These are phyloP conservation scores for Urocitellus parryii DNA, from an alignment of 2,113 vertebrate species.

Conservation along the genomic window DNA sequence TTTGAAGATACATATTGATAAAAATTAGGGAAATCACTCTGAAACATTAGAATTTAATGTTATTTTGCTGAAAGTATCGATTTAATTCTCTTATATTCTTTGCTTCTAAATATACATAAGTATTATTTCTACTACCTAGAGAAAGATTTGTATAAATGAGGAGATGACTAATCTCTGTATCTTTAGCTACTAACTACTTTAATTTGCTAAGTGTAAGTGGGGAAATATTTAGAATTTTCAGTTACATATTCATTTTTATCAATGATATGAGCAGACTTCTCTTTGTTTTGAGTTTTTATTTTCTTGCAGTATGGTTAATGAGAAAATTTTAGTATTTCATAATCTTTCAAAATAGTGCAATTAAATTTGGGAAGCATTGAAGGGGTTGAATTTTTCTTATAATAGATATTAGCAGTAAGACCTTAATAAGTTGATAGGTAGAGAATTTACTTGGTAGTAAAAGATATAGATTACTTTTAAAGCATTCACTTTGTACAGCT, in stretches of 20 bases:
- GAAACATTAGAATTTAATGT: conserved; percentile 11
- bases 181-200: not conserved
- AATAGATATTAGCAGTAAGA: not conserved
- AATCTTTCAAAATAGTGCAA: conserved; percentile 7
- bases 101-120: not conserved
- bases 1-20: not conserved
- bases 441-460: not conserved
- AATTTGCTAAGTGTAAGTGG: not conserved
- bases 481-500: conserved; percentile 5
- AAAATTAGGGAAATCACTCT: conserved; percentile 6
- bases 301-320: not conserved
- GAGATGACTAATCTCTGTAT: not conserved
- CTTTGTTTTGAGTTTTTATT: not conserved
- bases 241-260: not conserved
- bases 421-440: not conserved
- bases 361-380: not conserved
- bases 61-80: not conserved
- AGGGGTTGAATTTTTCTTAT: not conserved
- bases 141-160: not conserved
- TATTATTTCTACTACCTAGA: not conserved
- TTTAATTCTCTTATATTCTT: not conserved
- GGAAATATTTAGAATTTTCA: conserved; percentile 30
- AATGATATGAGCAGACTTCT: not conserved
- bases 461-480: not conserved
- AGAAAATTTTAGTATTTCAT: not conserved